A percentile compares a stretch with the other conserved stretches of the same genome.
Evolutionary conservation across 2,797 vertebrate genomes (phyloP).

Genomic region (Myotis pilosus): DNA sequence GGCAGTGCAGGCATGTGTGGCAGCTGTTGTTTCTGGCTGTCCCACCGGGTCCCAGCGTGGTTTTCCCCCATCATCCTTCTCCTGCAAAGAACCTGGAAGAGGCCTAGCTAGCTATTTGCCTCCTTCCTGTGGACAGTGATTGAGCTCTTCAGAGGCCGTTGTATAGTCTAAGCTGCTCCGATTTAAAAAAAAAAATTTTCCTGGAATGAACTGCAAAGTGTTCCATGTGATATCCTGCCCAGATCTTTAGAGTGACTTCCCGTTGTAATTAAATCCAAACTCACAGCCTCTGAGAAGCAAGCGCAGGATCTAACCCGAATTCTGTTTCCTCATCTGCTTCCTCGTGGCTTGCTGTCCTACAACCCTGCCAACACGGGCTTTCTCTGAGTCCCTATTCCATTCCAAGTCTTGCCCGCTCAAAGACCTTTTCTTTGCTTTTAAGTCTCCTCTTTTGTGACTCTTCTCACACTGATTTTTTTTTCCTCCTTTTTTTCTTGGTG

Average conservation of each 20-base stretch:
- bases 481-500: neutral
- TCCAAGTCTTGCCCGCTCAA: neutral
- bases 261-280: neutral
- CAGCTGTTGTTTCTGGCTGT: neutral
- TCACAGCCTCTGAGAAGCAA: neutral
- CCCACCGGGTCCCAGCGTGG: neutral
- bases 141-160: neutral
- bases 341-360: neutral
- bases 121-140: neutral
- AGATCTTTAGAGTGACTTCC: neutral
- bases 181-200: neutral
- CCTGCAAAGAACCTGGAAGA: neutral
- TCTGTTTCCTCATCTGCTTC: neutral
- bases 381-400: neutral
- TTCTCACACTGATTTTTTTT: neutral
- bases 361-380: neutral
- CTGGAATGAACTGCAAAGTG: neutral
- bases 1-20: neutral
- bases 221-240: neutral
- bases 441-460: neutral
- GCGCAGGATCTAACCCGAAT: no score
- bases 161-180: neutral
- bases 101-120: neutral
- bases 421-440: neutral
- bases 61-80: neutral